phyloP scores from a whole-genome alignment of 1,140 invertebrate genomes.

The Zeugodacus cucurbitae region DNA sequence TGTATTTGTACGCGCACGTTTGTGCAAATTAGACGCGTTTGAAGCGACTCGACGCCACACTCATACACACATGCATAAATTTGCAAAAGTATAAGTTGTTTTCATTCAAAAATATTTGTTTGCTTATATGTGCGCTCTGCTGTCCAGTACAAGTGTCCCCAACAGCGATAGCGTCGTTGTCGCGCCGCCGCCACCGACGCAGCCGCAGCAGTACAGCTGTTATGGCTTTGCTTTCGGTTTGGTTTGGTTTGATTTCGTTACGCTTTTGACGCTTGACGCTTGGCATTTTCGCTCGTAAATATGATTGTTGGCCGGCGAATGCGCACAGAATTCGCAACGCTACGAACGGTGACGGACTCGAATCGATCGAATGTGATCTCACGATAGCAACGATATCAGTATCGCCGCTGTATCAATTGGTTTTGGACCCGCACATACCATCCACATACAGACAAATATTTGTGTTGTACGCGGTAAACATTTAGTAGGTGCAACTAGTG shows the following conservation, averaged over 20 bases:
- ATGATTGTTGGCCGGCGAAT: slow-evolving; percentile 8
- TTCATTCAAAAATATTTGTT: not conserved
- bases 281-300: not conserved
- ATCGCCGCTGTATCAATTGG: not conserved
- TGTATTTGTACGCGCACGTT: not conserved
- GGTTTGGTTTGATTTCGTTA: not conserved
- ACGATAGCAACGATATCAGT: not conserved
- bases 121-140: not conserved
- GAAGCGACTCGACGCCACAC: not conserved
- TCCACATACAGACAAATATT: not conserved
- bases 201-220: not conserved
- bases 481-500: not conserved
- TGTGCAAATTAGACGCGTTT: slow-evolving; percentile 22
- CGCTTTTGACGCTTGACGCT: not conserved
- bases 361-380: not conserved
- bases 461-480: not conserved
- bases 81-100: not conserved
- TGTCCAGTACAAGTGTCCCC: not conserved
- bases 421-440: too few relatives aligned
- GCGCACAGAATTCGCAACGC: slow-evolving; percentile 28
- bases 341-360: slow-evolving; percentile 10
- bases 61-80: not conserved
- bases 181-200: not conserved
- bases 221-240: not conserved
- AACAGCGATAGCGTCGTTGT: not conserved